Conservation (phyloP, 2,113 vertebrate species). For the Osmerus mordax region DNA sequence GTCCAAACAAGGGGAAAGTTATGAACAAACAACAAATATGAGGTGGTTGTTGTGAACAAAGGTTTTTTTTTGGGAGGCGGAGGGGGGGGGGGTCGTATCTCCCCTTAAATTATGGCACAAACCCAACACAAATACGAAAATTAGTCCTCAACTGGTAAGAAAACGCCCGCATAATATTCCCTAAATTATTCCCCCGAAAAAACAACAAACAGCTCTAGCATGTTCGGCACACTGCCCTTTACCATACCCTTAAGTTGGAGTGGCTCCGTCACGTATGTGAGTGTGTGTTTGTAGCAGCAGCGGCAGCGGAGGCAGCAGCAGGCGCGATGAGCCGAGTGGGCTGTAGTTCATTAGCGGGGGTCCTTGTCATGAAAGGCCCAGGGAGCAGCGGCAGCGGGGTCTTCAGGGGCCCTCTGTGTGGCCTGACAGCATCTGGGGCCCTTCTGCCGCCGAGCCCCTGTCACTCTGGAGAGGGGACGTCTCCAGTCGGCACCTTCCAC, state of each 20-base stretch:
- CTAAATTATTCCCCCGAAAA: no score
- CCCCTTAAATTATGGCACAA: no score
- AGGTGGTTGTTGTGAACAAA: neutral
- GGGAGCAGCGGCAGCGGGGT: neutral
- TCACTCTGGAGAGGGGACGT: conserved; percentile 24
- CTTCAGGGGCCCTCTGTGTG: neutral
- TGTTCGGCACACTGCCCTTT: no score
- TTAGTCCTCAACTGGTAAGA: no score
- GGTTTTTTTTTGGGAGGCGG: neutral
- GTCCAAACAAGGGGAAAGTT: conserved; percentile 13
- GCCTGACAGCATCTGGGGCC: neutral
- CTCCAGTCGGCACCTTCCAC: conserved; percentile 36
- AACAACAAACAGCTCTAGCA: no score
- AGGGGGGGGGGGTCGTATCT: no score
- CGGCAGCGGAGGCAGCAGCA: no score
- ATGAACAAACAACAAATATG: neutral
- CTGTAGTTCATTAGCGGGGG: neutral
- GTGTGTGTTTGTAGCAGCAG: no score
- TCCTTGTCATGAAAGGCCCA: neutral
- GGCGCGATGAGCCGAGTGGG: neutral
- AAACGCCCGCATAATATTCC: no score
- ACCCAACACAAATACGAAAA: no score
- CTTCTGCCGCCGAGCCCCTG: neutral
- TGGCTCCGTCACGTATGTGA: no score
- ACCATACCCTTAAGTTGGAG: no score